phyloP scores from a whole-genome alignment of 2,113 vertebrate species.

The Nerophis ophidion region DNA sequence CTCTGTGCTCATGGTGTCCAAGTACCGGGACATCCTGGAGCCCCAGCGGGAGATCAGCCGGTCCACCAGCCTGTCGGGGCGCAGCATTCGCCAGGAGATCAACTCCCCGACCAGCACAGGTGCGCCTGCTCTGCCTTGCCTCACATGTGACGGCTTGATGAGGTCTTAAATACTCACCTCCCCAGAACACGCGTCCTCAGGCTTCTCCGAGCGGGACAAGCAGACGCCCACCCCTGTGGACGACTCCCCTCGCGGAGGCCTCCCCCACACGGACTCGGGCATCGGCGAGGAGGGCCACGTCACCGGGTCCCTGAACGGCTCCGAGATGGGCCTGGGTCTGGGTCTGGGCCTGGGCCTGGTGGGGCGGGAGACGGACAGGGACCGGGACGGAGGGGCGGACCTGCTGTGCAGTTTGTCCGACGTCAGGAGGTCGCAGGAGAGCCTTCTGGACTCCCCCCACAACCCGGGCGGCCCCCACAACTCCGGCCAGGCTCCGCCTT shows the following conservation, averaged over 20 bases:
- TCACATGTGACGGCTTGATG: background rate
- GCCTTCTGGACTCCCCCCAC: conserved; percentile 84
- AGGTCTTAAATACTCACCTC: background rate
- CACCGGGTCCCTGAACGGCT: conserved; percentile 83
- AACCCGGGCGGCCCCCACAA: conserved; percentile 50
- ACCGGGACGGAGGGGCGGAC: conserved; percentile 65
- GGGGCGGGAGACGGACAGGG: conserved; percentile 64
- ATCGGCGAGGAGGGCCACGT: conserved; percentile 91
- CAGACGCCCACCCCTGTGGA: conserved; percentile 83
- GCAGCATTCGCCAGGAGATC: conserved; percentile 96
- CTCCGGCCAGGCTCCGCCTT: conserved; percentile 77
- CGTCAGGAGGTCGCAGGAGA: conserved; percentile 91
- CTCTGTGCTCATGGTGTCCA: conserved; percentile 98
- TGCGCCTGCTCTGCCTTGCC: conserved; percentile 39
- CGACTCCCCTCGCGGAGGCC: conserved; percentile 82
- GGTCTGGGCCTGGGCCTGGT: conserved; percentile 63
- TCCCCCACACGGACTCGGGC: conserved; percentile 96
- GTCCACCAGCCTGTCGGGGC: conserved; percentile 87
- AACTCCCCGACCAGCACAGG: conserved; percentile 99
- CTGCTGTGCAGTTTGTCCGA: conserved; percentile 89
- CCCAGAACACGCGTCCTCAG: conserved; percentile 83
- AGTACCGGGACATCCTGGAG: conserved; percentile 96
- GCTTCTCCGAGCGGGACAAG: conserved; percentile 83
- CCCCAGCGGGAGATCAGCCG: conserved; percentile 91
- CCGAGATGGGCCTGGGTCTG: conserved; percentile 79